Conservation (phyloP, 2,888 invertebrate genomes). For the Chaetogeoica ovagalla region DNA sequence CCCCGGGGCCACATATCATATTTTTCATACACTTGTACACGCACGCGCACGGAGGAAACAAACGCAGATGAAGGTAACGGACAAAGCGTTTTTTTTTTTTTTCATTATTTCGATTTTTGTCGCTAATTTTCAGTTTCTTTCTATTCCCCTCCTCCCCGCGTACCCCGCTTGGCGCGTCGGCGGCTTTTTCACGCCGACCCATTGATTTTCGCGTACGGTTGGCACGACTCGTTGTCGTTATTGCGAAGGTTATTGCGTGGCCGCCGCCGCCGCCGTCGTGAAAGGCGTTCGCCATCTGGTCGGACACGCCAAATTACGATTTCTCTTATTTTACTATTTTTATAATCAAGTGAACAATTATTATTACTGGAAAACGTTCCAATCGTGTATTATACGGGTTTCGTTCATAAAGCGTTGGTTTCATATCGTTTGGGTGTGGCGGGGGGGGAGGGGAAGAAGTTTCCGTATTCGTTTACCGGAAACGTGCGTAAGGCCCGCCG, state of each 20-base stretch:
- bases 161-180: not conserved
- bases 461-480: not conserved
- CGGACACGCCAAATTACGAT: not conserved
- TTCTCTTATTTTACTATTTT: no score
- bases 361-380: no score
- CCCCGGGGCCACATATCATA: no score
- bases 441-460: no score
- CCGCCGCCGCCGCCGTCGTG: not conserved
- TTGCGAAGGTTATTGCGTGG: conserved; percentile 8
- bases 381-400: no score
- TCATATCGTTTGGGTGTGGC: no score
- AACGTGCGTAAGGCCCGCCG: not conserved
- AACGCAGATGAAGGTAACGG: not conserved
- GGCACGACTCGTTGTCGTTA: not conserved
- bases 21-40: no score
- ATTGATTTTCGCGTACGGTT: not conserved
- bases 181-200: not conserved
- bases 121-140: not conserved
- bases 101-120: not conserved
- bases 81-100: not conserved
- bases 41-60: not conserved
- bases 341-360: no score
- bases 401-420: no score
- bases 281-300: conserved; percentile 26
- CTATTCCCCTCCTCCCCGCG: no score